Base-by-base conservation (phyloP, 1,140 invertebrate genomes). In the Drosophila truncata region DNA sequence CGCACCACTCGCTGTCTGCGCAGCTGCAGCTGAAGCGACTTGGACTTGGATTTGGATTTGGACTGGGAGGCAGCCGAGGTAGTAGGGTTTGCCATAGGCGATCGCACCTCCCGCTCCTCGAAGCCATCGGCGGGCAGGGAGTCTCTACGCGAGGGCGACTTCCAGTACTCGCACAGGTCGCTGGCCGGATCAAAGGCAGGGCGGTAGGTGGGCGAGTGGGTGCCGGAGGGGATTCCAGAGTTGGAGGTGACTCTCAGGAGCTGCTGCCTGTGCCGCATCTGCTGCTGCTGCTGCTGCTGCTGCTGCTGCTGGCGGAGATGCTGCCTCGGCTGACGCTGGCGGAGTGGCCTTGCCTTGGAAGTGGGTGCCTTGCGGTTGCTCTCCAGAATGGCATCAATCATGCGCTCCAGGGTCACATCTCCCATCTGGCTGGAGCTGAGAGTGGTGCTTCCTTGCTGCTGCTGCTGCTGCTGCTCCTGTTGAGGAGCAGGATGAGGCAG, bases 361-460 rank as follows among this genome's bases (percentile, higher is more conserved):
- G 33, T 3, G 16, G 69, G 20, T 50, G 73, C 57, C 71, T 81
- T 91, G 16, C 79, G 84, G 16, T 85, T 91, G 71, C 91, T 93
- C 74, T 91, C 83, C 18, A 93, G 59, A 13, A 93, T 93, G 27
- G 91, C 92, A 57, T 93, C 92, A 59, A 93, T 93, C 92, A 93
- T 93, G 25, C 85, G 83, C 61, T 92, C 92, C 52, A 93, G 61
- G 13, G 91, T 92, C 23, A 84, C 79, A 52, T 93, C 92, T n/a
- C 91, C 91, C 91, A 92, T 91, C 57, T 82, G 70, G n/a, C 67
- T 91, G 33, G 92, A 93, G 50, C 81, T 91, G 31, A 91, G 69
- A 1, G 76, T 75, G 14, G 69, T 66, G 52, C 31, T 37, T 1
- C 31, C 52, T 9, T 1, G 25, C 47, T 31, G n/a, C 46, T 81